A percentile compares a stretch with the other conserved stretches of the same genome.
Evolutionary conservation across 2,888 invertebrate species (phyloP).

Genomic region (Dyspetes luteomarginatus): DNA sequence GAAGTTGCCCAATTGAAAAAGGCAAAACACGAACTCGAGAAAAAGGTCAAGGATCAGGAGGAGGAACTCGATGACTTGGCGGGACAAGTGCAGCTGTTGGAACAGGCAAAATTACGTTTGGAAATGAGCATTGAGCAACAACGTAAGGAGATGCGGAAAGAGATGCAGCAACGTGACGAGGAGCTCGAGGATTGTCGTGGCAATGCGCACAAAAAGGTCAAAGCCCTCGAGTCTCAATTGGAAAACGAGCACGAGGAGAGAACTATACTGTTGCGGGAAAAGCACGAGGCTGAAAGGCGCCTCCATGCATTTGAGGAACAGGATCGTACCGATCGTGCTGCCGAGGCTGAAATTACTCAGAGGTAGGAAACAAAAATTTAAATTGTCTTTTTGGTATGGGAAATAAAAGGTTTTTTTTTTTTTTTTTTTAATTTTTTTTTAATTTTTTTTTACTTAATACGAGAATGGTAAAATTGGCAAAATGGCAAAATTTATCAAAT

Average conservation of each 20-base stretch:
- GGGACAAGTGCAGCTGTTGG: slow-evolving; percentile 94
- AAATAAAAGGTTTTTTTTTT: no score
- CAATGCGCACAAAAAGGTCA: slow-evolving; percentile 95
- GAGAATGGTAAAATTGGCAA: no score
- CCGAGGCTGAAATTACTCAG: slow-evolving; percentile 85
- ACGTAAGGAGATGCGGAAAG: slow-evolving; percentile 94
- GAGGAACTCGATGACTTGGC: slow-evolving; percentile 98
- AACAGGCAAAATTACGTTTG: slow-evolving; percentile 95
- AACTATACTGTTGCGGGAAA: slow-evolving; percentile 92
- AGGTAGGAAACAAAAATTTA: slow-evolving; percentile 69
- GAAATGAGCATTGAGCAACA: slow-evolving; percentile 97
- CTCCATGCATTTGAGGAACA: slow-evolving; percentile 91
- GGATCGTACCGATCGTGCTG: slow-evolving; percentile 89
- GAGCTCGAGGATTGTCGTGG: slow-evolving; percentile 96
- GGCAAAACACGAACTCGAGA: slow-evolving; percentile 93
- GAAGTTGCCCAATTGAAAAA: slow-evolving; percentile 93
- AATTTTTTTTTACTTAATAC: no score
- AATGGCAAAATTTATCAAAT: no score
- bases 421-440: no score
- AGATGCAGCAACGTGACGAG: slow-evolving; percentile 95
- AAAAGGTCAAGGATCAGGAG: slow-evolving; percentile 93
- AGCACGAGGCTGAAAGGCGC: slow-evolving; percentile 95
- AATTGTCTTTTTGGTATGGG: not conserved
- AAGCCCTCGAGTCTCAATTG: slow-evolving; percentile 94
- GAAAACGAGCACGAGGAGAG: slow-evolving; percentile 97